Base-by-base conservation (phyloP, 2,888 invertebrate genomes). In the Blastobasis lacticolella region DNA sequence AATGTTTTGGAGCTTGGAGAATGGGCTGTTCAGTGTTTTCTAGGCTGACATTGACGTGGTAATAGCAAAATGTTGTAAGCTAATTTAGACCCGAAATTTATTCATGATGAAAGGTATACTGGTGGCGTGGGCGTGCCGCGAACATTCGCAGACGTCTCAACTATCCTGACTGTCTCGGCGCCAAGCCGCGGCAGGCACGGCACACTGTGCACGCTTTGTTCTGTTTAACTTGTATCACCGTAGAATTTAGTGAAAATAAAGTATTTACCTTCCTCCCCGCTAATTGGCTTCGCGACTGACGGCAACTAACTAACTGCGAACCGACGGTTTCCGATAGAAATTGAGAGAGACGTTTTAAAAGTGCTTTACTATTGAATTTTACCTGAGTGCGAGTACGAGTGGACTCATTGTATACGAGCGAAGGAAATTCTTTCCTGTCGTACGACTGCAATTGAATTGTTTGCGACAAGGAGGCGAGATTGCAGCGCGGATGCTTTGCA, bases 391-490 rank as follows among this genome's bases (percentile, higher is more conserved):
- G 40, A 40, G 7, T 40, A 8, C 6, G 40, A 42, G 6, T 42
- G 10, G 42, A 42, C 42, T 42, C 8, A 42, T 42, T 42, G n/a
- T 8, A 8, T 42, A 42, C 42, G 8, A 8, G n/a, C n/a, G 10
- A 42, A 42, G 42, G 42, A 45, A 45, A 36, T 23, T 23, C 23
- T 23, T 23, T 45, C 53, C 52, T 53, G 42, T 50, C 6, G 50
- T 55, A 49, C 53, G 62, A 64, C 66, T 69, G 71, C 67, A 67
- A 67, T 69, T 65, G 66, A 71, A 71, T 69, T 58, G 62, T 60
- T 64, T 64, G 64, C 63, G 66, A 67, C 67, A 67, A 71, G 68
- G 60, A 61, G 60, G 56, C 58, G 64, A 63, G 66, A 69, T 71
- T 71, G 70, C 70, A 58, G 56, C 57, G 57, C 54, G 58, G 56